Base-by-base conservation (phyloP, 2,888 invertebrate species). In the Eupithecia subfuscata region DNA sequence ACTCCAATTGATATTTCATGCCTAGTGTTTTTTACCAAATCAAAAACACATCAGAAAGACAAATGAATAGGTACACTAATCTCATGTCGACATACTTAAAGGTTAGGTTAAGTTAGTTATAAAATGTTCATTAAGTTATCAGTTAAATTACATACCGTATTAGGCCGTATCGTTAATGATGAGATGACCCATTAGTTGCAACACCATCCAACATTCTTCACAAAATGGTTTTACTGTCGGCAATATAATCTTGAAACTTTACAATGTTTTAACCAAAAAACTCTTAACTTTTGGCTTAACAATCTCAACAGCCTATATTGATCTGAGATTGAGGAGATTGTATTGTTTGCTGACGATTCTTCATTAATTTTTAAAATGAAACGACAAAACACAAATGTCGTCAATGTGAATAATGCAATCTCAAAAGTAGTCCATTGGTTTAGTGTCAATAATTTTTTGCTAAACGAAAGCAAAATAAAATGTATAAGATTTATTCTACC, bases 151-250 rank as follows among this genome's bases (percentile, higher is more conserved):
- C 60, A 60, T 25, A 6, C 60, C 22, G 22, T 12, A 22, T 22
- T 56, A 56, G 52, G 56, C 56, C 22, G n/a, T 52, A 48, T 52
- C 52, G n/a, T 52, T n/a, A 52, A 22, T 40, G 37, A 67, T 67
- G 37, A 37, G 37, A 34, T 37, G 37, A 67, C 18, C 65, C 40
- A 67, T 67, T 67, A 67, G 64, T 34, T 34, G 40, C 65, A 40
- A 1, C 65, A 34, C 11, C 34, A 67, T 67, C n/a, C 65, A 37
- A 37, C 65, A 67, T 67, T 67, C 65, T 40, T 22, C 22, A 64
- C 34, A 5, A 60, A 65, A 67, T 37, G 18, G n/a, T n/a, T 67
- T 67, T 67, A 65, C 65, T 22, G 65, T 40, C n/a, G 40, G 14
- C 65, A 37, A 37, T 56, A 56, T 25, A 56, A 60, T 64, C 11